Conservation (phyloP, 2,113 vertebrate genomes). For the Malurus alboscapulatus region DNA sequence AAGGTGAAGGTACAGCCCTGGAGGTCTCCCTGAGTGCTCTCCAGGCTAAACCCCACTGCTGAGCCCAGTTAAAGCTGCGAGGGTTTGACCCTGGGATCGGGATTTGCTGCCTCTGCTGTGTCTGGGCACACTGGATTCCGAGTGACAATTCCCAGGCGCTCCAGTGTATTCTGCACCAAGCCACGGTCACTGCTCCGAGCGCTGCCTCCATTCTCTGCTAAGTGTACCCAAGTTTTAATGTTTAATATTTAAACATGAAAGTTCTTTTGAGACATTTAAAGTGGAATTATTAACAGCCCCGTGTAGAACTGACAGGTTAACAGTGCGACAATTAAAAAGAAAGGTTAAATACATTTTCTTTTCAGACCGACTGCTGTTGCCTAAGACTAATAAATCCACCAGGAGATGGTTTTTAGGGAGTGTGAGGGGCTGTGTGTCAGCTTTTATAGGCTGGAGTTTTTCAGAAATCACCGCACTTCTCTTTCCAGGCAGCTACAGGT, state of each 20-base stretch:
- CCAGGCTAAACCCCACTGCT: not conserved
- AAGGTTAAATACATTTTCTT: slow-evolving; percentile 70
- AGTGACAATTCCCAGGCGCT: slow-evolving; percentile 5
- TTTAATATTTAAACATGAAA: slow-evolving; percentile 56
- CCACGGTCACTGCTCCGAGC: not conserved
- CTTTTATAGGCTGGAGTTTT: slow-evolving; percentile 24
- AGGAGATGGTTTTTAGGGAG: slow-evolving; percentile 39
- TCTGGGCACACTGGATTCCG: not conserved
- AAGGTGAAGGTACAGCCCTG: not conserved
- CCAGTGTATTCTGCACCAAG: not conserved
- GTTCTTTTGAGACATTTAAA: slow-evolving; percentile 54
- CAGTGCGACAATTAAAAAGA: slow-evolving; percentile 62
- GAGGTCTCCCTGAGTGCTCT: not conserved
- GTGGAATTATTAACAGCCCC: slow-evolving; percentile 43
- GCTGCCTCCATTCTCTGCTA: not conserved
- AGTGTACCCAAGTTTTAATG: not conserved
- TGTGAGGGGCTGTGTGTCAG: slow-evolving; percentile 35
- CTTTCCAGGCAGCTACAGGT: slow-evolving; percentile 44
- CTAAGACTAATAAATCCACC: slow-evolving; percentile 63
- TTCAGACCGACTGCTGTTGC: slow-evolving; percentile 63
- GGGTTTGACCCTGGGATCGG: not conserved
- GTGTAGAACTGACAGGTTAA: slow-evolving; percentile 62
- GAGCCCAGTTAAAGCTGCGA: not conserved
- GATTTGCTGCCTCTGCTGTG: not conserved
- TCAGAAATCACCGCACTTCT: slow-evolving; percentile 21